A percentile compares a stretch with the other conserved stretches of the same genome.
These are phyloP conservation scores for Distichodus sexfasciatus DNA, from an alignment of 2,797 vertebrate species.

Conservation along the genomic window DNA sequence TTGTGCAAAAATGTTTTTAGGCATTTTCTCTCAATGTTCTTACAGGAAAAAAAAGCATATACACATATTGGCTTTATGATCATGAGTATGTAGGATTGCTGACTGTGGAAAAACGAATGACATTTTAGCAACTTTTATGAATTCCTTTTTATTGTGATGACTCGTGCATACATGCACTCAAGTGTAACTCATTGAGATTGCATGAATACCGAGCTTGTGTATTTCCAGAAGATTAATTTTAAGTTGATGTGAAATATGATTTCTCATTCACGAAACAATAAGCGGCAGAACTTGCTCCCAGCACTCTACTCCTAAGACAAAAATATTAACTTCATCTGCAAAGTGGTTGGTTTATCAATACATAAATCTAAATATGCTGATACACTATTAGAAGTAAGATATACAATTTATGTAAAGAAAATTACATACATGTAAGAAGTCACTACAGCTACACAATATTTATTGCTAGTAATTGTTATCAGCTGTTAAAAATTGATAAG, in stretches of 20 bases:
- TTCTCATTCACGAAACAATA: slow-evolving; percentile 5
- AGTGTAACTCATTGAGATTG: no score
- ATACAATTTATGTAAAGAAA: no score
- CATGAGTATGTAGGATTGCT: neutral
- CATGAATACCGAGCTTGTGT: no score
- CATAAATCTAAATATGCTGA: neutral
- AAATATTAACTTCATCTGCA: neutral
- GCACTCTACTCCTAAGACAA: neutral
- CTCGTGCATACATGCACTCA: no score
- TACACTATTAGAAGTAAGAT: no score
- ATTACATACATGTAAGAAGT: no score
- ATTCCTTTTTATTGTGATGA: neutral
- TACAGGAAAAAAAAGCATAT: no score
- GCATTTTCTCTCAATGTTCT: no score
- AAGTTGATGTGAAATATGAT: neutral
- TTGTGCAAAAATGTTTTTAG: neutral
- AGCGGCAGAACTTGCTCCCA: neutral
- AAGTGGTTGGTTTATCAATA: neutral
- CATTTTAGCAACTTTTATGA: neutral
- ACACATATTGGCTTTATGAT: neutral
- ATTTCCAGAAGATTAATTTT: no score
- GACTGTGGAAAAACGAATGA: neutral
- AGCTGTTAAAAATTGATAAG: no score
- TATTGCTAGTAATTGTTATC: no score
- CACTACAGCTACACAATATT: no score